Conservation (phyloP, 1,140 invertebrate genomes). For the Lasaia peninsularis region DNA sequence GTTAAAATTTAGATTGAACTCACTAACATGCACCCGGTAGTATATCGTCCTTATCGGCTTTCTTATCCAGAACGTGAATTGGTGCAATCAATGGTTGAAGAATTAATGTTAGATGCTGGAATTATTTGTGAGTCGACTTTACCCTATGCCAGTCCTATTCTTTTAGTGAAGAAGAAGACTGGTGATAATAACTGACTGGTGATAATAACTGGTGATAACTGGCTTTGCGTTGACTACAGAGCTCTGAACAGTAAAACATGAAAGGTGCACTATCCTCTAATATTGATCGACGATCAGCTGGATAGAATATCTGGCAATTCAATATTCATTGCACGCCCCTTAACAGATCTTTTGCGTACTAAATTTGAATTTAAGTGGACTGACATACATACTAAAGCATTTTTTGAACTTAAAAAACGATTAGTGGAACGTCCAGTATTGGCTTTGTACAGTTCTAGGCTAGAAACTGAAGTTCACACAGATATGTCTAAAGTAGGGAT, state of each 20-base stretch:
- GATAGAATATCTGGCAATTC: conserved; percentile 6
- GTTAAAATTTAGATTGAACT: conserved; percentile 1
- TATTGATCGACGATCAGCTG: conserved; percentile 14
- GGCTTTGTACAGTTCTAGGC: not conserved
- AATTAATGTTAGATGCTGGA: conserved; percentile 15
- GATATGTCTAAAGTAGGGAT: not conserved
- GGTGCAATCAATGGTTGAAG: conserved; percentile 13
- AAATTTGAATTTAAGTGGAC: not conserved
- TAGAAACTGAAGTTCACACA: not conserved
- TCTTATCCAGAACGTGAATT: not conserved
- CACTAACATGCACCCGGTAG: not conserved
- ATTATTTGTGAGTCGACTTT: not conserved
- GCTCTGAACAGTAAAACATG: not conserved
- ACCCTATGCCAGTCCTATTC: not conserved
- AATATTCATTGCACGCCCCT: conserved; percentile 14
- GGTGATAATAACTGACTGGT: no score
- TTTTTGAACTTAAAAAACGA: not conserved
- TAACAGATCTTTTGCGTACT: conserved; percentile 21
- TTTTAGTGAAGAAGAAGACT: not conserved
- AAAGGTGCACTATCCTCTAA: conserved; percentile 5
- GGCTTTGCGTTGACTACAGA: not conserved
- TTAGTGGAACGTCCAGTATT: not conserved
- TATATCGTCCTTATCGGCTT: not conserved
- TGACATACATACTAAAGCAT: not conserved
- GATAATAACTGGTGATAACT: not conserved